phyloP scores from a whole-genome alignment of 2,797 vertebrate species.

The Sebastes paucispinis region DNA sequence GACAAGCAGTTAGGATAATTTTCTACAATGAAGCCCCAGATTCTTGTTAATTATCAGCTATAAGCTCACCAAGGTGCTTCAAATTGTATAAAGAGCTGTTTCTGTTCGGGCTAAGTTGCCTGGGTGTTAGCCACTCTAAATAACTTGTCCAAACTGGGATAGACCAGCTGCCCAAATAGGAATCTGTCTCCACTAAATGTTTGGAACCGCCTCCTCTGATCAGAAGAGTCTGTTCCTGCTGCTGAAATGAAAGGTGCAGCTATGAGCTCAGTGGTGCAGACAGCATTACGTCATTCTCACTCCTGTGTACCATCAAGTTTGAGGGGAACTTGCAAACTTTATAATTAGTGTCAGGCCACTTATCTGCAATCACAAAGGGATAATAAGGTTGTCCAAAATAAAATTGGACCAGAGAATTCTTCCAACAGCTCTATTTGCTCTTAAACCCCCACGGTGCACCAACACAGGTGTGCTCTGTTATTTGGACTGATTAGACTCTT shows the following conservation, averaged over 20 bases:
- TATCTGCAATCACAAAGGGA: slow-evolving; percentile 25
- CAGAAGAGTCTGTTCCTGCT: slow-evolving; percentile 35
- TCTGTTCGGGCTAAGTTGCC: background rate
- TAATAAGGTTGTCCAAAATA: slow-evolving; percentile 19
- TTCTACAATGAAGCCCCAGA: background rate
- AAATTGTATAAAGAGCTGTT: background rate
- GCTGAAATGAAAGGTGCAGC: slow-evolving; percentile 46
- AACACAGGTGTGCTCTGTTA: background rate
- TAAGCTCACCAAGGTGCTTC: background rate
- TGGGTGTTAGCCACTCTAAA: background rate
- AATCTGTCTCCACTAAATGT: slow-evolving; percentile 3
- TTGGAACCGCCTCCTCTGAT: slow-evolving; percentile 27
- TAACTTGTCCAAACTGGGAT: slow-evolving; percentile 16
- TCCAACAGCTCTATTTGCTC: background rate
- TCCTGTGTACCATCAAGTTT: background rate
- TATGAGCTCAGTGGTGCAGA: slow-evolving; percentile 36
- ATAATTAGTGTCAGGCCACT: slow-evolving; percentile 38
- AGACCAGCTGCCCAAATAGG: slow-evolving; percentile 13
- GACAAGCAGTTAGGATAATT: background rate
- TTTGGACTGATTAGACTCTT: background rate
- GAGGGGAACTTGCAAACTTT: slow-evolving; percentile 37
- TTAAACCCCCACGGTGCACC: background rate
- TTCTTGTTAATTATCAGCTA: background rate
- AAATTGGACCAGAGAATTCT: slow-evolving; percentile 4
- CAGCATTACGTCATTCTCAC: slow-evolving; percentile 24